Percentiles rank a stretch among this genome's conserved stretches.
These are phyloP conservation scores for Sphyrna mokarran DNA, from an alignment of 2,113 vertebrate species.

Conservation along the genomic window DNA sequence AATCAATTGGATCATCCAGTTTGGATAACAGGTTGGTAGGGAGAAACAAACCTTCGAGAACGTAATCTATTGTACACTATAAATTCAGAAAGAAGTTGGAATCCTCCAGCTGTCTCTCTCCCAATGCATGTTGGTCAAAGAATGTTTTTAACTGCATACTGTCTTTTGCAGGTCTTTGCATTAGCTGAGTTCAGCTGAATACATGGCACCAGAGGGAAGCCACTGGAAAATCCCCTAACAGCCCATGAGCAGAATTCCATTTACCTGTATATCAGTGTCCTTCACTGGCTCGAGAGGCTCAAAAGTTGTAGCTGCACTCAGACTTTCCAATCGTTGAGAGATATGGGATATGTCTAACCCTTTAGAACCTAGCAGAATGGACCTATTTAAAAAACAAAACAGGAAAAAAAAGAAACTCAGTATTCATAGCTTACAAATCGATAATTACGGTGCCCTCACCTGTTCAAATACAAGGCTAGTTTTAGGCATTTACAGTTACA, in stretches of 20 bases:
- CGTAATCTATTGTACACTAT: too few relatives aligned
- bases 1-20: too few relatives aligned
- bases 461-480: neutral
- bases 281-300: slow-evolving; percentile 95
- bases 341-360: slow-evolving; percentile 95
- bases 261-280: slow-evolving; percentile 97
- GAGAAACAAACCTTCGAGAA: too few relatives aligned
- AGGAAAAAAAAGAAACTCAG: neutral
- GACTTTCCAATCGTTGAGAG: slow-evolving; percentile 85
- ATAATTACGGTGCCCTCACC: neutral
- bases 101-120: too few relatives aligned
- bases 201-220: too few relatives aligned
- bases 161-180: too few relatives aligned
- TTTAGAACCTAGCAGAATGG: slow-evolving; percentile 85
- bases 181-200: too few relatives aligned
- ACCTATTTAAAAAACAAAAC: slow-evolving; percentile 54
- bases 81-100: too few relatives aligned
- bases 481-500: neutral
- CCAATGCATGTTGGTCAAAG: too few relatives aligned
- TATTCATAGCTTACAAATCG: neutral
- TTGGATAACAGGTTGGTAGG: too few relatives aligned
- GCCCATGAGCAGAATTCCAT: neutral
- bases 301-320: slow-evolving; percentile 93
- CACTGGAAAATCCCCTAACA: too few relatives aligned
- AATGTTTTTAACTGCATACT: too few relatives aligned